Evolutionary conservation across 2,888 invertebrate species (phyloP).

Genomic region (Dynastes grantii): DNA sequence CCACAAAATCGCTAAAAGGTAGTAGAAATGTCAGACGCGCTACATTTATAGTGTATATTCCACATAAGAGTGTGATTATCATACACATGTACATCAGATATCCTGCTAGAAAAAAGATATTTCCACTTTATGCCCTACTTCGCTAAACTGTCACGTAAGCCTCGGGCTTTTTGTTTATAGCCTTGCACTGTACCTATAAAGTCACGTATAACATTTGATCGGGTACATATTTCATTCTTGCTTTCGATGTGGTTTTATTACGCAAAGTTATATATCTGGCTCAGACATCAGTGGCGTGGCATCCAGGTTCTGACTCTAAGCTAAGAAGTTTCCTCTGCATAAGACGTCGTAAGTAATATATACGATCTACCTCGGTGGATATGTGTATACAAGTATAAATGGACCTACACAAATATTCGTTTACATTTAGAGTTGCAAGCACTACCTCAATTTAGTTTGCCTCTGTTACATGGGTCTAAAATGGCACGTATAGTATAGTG

Average conservation of each 20-base stretch:
- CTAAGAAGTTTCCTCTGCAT: background rate
- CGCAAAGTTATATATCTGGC: slow-evolving; percentile 22
- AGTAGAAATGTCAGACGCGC: too few species aligned
- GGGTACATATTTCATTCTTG: slow-evolving; percentile 31
- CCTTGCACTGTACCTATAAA: slow-evolving; percentile 10
- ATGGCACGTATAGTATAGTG: too few species aligned
- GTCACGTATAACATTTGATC: slow-evolving; percentile 41
- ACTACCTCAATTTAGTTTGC: too few species aligned
- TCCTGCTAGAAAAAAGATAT: background rate
- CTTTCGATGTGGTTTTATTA: slow-evolving; percentile 33
- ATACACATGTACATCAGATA: background rate
- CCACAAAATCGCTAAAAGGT: too few species aligned
- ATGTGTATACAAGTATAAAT: background rate
- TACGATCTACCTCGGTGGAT: slow-evolving; percentile 39
- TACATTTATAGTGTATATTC: too few species aligned
- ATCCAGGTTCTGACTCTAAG: background rate
- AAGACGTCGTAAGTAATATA: slow-evolving; percentile 41
- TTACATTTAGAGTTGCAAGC: background rate
- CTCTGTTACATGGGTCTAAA: too few species aligned
- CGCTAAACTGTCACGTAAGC: slow-evolving; percentile 35
- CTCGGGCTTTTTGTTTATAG: slow-evolving; percentile 25
- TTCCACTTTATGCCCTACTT: slow-evolving; percentile 17
- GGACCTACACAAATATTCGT: background rate
- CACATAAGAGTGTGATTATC: background rate
- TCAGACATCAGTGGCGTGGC: background rate